Conservation (phyloP, 1,140 invertebrate species). For the Armadillidium nasatum region DNA sequence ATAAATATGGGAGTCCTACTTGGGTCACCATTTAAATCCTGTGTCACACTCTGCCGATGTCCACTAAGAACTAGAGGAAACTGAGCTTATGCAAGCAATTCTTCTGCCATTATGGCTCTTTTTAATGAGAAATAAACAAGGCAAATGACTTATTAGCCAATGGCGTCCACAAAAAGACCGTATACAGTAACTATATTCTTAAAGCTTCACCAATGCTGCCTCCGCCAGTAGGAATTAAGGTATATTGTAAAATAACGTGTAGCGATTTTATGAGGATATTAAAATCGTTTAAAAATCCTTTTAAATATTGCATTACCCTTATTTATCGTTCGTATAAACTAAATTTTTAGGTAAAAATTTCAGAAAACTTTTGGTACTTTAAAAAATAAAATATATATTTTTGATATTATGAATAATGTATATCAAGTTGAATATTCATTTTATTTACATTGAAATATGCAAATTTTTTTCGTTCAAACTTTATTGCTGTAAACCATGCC, state of each 20-base stretch:
- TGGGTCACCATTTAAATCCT: background rate
- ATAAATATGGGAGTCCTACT: too few relatives aligned
- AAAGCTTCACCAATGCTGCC: constrained; percentile 39
- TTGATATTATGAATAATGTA: background rate
- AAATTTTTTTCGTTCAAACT: background rate
- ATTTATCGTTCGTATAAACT: constrained; percentile 8
- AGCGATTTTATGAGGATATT: constrained; percentile 41
- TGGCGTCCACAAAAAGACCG: constrained; percentile 34
- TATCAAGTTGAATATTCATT: background rate
- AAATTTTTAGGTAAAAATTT: background rate
- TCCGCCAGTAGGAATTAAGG: constrained; percentile 35
- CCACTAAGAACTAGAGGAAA: constrained; percentile 34
- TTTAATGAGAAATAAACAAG: constrained; percentile 41
- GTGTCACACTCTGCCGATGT: constrained; percentile 27
- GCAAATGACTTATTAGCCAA: constrained; percentile 43
- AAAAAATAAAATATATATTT: background rate
- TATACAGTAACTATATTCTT: constrained; percentile 43
- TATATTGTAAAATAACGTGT: constrained; percentile 40
- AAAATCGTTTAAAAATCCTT: constrained; percentile 41
- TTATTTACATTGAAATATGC: background rate
- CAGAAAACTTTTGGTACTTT: too few relatives aligned
- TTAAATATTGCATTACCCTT: constrained; percentile 12
- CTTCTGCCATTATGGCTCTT: constrained; percentile 39
- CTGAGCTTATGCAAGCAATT: constrained; percentile 42
- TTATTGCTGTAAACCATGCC: background rate